Conservation (phyloP, 2,888 invertebrate species). For the Eilema caniola region DNA sequence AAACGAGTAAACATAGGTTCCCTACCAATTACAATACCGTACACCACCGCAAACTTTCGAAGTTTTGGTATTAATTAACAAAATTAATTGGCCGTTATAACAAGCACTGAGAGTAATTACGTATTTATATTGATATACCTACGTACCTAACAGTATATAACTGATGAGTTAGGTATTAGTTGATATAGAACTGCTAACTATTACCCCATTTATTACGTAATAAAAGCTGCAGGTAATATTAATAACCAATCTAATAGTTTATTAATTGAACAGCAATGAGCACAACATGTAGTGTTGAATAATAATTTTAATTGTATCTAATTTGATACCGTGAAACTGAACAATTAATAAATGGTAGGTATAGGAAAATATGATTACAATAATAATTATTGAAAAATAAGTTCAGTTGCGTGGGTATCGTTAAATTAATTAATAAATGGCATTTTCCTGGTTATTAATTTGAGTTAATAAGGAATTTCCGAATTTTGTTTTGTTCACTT, state of each 20-base stretch:
- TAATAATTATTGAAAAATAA: slow-evolving; percentile 48
- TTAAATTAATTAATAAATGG: slow-evolving; percentile 43
- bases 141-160: neutral
- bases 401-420: slow-evolving; percentile 37
- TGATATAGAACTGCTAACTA: neutral
- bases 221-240: neutral
- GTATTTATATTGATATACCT: neutral
- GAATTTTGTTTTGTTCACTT: slow-evolving; percentile 41
- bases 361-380: slow-evolving; percentile 54
- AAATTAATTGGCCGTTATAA: neutral
- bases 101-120: neutral
- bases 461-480: slow-evolving; percentile 47
- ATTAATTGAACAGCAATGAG: neutral
- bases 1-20: neutral
- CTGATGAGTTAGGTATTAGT: neutral
- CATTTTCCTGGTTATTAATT: slow-evolving; percentile 50
- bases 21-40: neutral
- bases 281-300: neutral
- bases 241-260: neutral
- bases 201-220: neutral
- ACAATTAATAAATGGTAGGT: slow-evolving; percentile 36
- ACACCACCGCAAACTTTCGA: neutral
- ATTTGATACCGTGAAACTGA: slow-evolving; percentile 35
- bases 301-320: slow-evolving; percentile 27
- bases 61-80: neutral